A percentile compares a stretch with the other conserved stretches of the same genome.
Evolutionary conservation across 2,797 vertebrate species (phyloP).

Genomic region (Siniperca obscura): DNA sequence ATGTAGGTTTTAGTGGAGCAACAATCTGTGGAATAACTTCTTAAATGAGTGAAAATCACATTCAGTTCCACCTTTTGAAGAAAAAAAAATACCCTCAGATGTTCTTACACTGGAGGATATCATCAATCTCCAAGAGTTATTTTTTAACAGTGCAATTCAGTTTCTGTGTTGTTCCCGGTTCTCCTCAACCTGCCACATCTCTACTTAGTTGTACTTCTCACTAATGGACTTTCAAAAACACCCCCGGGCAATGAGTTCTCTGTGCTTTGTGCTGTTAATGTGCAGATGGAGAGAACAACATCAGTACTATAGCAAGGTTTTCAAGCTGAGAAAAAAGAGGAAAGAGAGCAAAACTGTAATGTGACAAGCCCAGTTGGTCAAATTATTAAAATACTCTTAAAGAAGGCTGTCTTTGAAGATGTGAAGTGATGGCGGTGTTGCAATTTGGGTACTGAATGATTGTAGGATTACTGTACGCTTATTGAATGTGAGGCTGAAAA

Average conservation of each 20-base stretch:
- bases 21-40: constrained; percentile 48
- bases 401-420: constrained; percentile 24
- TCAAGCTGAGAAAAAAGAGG: constrained; percentile 10
- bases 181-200: constrained; percentile 59
- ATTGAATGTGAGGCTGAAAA: constrained; percentile 50
- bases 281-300: constrained; percentile 41
- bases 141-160: constrained; percentile 60
- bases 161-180: constrained; percentile 49
- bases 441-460: constrained; percentile 34
- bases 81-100: constrained; percentile 33
- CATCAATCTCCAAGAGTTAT: constrained; percentile 66
- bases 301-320: constrained; percentile 1
- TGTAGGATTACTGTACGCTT: constrained; percentile 22
- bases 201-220: constrained; percentile 54
- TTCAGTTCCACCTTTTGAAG: constrained; percentile 25
- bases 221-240: constrained; percentile 57
- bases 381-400: constrained; percentile 16
- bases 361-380: constrained; percentile 9
- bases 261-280: constrained; percentile 35
- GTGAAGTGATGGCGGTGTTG: constrained; percentile 16
- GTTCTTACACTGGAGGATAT: constrained; percentile 43
- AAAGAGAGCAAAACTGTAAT: constrained; percentile 20
- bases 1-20: constrained; percentile 38
- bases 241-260: constrained; percentile 30
- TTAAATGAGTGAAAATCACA: constrained; percentile 49